Conservation (phyloP, 2,797 vertebrate species). For the Nannoperca australis region DNA sequence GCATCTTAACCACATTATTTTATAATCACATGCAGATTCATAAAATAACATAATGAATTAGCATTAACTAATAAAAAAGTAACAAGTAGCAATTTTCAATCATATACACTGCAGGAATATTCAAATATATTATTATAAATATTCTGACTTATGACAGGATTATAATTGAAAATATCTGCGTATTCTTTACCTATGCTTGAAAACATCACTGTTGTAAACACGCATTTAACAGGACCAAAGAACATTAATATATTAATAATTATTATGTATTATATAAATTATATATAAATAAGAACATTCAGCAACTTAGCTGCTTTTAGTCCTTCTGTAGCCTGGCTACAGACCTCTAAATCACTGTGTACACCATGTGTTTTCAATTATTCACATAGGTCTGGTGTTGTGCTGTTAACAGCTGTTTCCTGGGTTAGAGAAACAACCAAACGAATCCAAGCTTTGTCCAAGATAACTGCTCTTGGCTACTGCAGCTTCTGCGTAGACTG, state of each 20-base stretch:
- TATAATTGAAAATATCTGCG: neutral
- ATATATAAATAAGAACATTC: slow-evolving; percentile 1
- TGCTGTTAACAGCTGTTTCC: neutral
- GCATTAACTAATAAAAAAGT: neutral
- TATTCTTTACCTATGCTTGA: neutral
- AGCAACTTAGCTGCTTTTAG: neutral
- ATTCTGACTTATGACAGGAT: neutral
- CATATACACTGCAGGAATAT: neutral
- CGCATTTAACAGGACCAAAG: neutral
- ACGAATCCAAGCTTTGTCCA: neutral
- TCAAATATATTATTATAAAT: neutral
- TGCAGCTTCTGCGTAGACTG: neutral
- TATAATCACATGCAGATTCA: neutral
- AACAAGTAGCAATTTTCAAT: neutral
- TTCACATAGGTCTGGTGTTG: neutral
- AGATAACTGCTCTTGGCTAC: neutral
- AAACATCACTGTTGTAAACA: neutral
- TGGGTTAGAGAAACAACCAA: neutral
- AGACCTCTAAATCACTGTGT: neutral
- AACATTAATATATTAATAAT: neutral
- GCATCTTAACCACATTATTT: neutral
- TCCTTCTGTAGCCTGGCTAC: neutral
- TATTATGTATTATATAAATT: too few relatives aligned
- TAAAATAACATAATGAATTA: neutral
- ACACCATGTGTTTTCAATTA: neutral